Evolutionary conservation across 2,113 vertebrate species (phyloP), one percentile per base, ranked within the genome.

Genomic region (Apus apus): DNA sequence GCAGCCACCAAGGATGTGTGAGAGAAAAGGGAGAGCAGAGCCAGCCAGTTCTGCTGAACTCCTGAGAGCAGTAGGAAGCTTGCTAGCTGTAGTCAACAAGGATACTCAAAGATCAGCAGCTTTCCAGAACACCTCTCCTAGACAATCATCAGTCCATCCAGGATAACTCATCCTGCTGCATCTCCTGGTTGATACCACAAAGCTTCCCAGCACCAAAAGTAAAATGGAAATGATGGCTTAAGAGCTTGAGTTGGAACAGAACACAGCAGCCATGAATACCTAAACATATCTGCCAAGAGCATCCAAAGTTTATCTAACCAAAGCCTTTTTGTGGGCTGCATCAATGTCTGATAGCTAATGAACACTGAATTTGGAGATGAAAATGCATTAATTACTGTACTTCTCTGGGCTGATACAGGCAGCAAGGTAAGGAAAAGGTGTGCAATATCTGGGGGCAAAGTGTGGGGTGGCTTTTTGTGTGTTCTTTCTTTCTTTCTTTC

Each of bases 201-300:
- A 84, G 48, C 6, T 30, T 50, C 13, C 20, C 54, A 66, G 67
- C 15, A 62, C 34, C 71, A 36, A 26, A 76, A 76, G 70, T 19
- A 58, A 77, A 54, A 64, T 36, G 29, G 22, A 66, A 77, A 43
- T 3, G 14, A 56, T 11, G 9, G 62, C 34, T 36, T 26, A 34
- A 26, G 72, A 51, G 48, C 60, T 70, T 50, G 67, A 34, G 13
- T 23, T 64, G 19, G 58, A n/a, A 36, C 15, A 0, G 5, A 38
- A 43, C 0, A 0, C 19, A 21, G 71, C n/a, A 48, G 32, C 46
- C 46, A 32, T 16, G 22, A 10, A 6, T 7, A 32, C 13, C n/a
- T 48, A 43, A 61, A 29, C 1, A 3, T 21, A 66, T 8, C 51
- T 40, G 40, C 22, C 12, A 8, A 13, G 46, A 70, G 30, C 25